phyloP scores from a whole-genome alignment of 2,797 vertebrate genomes.

The Gallinago stenura region DNA sequence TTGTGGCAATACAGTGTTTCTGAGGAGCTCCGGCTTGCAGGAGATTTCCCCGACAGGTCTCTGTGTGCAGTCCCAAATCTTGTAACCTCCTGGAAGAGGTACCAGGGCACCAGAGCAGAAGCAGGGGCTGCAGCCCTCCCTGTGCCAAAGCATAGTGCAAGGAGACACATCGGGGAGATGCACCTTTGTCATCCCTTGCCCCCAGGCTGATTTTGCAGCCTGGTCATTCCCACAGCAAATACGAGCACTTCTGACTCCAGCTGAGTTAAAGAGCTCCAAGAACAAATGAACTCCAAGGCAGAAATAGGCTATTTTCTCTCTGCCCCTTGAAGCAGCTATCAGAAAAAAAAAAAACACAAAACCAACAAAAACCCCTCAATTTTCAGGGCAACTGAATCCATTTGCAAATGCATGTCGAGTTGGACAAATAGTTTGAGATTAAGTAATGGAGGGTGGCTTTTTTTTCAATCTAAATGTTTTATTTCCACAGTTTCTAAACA shows the following conservation, averaged over 20 bases:
- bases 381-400: conserved; percentile 44
- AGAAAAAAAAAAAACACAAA: neutral
- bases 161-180: fast-evolving
- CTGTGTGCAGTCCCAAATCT: neutral
- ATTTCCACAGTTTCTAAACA: conserved; percentile 23
- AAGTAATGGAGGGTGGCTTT: conserved; percentile 16
- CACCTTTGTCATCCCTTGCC: neutral
- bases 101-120: neutral
- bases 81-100: neutral
- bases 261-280: conserved; percentile 26
- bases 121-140: neutral
- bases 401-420: conserved; percentile 42
- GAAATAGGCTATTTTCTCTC: conserved; percentile 27
- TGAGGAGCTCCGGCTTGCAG: neutral
- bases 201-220: neutral
- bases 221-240: neutral
- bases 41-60: neutral
- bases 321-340: neutral
- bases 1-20: neutral
- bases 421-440: conserved; percentile 9
- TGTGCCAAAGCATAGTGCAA: fast-evolving
- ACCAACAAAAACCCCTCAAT: neutral
- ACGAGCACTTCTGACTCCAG: conserved; percentile 12
- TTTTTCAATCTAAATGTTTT: conserved; percentile 49
- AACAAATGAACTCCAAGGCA: conserved; percentile 35